Evolutionary conservation across 30 jellyfish, hydroid and myxozoan genomes (phyloP).

Genomic region (Cassiopea andromeda): DNA sequence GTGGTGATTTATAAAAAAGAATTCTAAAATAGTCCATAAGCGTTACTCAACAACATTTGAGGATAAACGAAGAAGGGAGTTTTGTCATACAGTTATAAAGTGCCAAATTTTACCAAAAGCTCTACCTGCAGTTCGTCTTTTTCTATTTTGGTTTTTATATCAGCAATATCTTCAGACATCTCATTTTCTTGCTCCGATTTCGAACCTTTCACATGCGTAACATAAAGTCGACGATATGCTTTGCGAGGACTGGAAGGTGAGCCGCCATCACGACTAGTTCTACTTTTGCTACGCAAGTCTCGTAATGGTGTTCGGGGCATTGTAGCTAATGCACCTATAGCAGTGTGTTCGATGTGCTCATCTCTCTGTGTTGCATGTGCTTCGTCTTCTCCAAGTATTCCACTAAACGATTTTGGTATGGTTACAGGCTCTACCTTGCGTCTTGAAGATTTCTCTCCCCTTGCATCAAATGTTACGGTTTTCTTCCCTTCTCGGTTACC

Average conservation of each 20-base stretch:
- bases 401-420: constrained; percentile 35
- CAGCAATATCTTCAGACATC: constrained; percentile 64
- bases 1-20: neutral
- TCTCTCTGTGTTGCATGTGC: neutral
- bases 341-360: constrained; percentile 68
- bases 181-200: constrained; percentile 76
- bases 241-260: constrained; percentile 95
- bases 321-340: constrained; percentile 70
- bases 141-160: constrained; percentile 75
- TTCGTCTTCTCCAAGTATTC: constrained; percentile 24
- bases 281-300: constrained; percentile 82
- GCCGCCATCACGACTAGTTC: constrained; percentile 83
- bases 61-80: neutral
- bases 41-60: neutral
- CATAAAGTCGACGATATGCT: constrained; percentile 93
- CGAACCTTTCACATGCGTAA: constrained; percentile 90
- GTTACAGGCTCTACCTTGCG: constrained; percentile 22
- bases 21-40: neutral
- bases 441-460: constrained; percentile 3
- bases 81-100: constrained; percentile 7
- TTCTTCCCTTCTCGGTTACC: constrained; percentile 25
- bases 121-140: constrained; percentile 92
- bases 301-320: constrained; percentile 69
- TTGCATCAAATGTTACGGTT: constrained; percentile 54
- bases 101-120: constrained; percentile 71